Base-by-base conservation (phyloP, 2,113 vertebrate species). In the Phodopus roborovskii region DNA sequence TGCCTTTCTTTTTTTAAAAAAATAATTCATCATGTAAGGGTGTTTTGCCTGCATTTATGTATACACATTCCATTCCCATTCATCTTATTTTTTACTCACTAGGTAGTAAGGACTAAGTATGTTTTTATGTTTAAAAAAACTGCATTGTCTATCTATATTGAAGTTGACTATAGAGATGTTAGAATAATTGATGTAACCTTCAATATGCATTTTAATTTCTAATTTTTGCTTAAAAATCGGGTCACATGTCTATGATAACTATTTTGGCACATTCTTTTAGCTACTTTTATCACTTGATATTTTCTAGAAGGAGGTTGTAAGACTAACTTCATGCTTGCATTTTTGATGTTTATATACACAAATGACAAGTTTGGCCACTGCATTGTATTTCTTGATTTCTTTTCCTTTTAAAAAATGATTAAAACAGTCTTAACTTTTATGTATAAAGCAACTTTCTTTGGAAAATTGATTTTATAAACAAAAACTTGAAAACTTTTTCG, bases 401-500 rank as follows among this genome's bases (percentile, higher is more conserved):
- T 30, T 26, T 11, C 39, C 7, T 22, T 39, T 39, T 7, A 62
- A 66, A 62, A 48, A 36, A 58, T 22, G 81, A 88, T 33, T 60
- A 33, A 6, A 4, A 7, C 53, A n/a, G 9, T n/a, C 2, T 90
- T 82, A 73, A 89, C 16, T 62, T 60, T 79, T 56, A n/a, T 73
- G 19, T 84, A 88, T 73, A 84, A 84, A 81, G 78, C n/a, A 73
- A 83, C 5, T 26, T 53, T 39, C 60, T 50, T 83, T 92, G 74
- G 62, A 75, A 96, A 94, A 86, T 77, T 83, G 56, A 73, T 79
- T 36, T 95, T 77, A 48, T 28, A 77, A 92, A 95, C 9, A n/a
- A 39, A 95, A 58, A 42, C 8, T 85, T 91, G 1, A 5, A 91
- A 24, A 13, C 20, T 1, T 28, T 83, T 60, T 83, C 16, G 33